Base-by-base conservation (phyloP, 2,797 vertebrate genomes). In the Gallinago stenura region DNA sequence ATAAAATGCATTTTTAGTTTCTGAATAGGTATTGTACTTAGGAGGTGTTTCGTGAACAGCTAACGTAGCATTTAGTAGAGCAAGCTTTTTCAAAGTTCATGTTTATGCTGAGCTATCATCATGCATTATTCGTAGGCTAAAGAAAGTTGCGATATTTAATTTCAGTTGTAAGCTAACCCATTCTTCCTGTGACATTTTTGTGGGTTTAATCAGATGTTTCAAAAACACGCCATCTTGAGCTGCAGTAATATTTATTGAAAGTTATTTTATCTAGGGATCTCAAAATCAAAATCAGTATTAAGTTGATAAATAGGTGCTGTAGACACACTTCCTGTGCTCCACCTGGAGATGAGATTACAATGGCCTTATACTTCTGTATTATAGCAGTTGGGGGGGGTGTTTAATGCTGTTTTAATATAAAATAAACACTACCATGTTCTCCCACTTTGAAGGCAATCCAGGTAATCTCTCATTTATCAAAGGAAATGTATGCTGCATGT, bases 361-460 rank as follows among this genome's bases (percentile, higher is more conserved):
- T 53, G 25, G 60, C 33, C 16, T 68, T 86, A 18, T 60, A 6
- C n/a, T 89, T 79, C n/a, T 91, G 12, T 17, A 68, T 71, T 83
- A 10, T 48, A 73, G 28, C 9, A 66, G 26, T 19, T 80, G 41
- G 41, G 16, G 41, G 18, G 2, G 0, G 16, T 12, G 24, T 68
- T 45, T 19, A 92, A 73, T 88, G 35, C 60, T n/a, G 12, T 83
- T 92, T 71, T 78, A 75, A 68, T 83, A 37, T 61, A 61, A 92
- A 94, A 76, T 22, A 78, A 95, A n/a, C 53, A 30, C 15, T 90
- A 12, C 22, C 4, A 5, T 50, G 21, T 57, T 83, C 41, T 81
- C 13, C 31, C 18, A 35, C 81, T 94, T 93, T 92, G 89, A 94
- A 82, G 50, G 16, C 41, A 75, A 41, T 91, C 77, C 88, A 95